Conservation (phyloP, 2,888 invertebrate genomes). For the Chydorus sphaericus region DNA sequence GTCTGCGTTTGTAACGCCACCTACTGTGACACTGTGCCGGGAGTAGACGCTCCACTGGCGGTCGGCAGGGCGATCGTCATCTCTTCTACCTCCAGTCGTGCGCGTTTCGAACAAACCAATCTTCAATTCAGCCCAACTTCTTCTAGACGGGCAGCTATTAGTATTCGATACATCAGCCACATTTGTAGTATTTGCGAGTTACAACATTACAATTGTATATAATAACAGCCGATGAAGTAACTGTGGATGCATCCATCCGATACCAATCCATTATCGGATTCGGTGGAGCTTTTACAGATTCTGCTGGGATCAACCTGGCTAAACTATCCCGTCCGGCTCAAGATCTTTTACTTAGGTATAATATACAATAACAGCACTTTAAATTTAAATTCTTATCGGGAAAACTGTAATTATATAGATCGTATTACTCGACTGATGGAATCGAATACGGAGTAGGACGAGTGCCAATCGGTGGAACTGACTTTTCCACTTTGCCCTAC, state of each 20-base stretch:
- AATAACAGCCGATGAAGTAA: slow-evolving; percentile 14
- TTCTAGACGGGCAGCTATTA: no score
- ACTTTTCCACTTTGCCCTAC: slow-evolving; percentile 69
- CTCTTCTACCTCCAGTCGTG: slow-evolving; percentile 43
- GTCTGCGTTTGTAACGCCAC: slow-evolving; percentile 58
- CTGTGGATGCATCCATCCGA: slow-evolving; percentile 20
- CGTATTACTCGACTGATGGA: slow-evolving; percentile 50
- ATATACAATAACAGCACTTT: neutral
- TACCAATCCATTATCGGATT: slow-evolving; percentile 64
- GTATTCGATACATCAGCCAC: no score
- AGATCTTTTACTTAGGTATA: slow-evolving; percentile 37
- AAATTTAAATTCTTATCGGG: neutral
- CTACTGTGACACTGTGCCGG: slow-evolving; percentile 51
- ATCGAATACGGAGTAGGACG: slow-evolving; percentile 63
- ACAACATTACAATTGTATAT: no score
- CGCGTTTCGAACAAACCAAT: slow-evolving; percentile 7
- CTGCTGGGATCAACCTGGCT: slow-evolving; percentile 51
- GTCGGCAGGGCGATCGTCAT: slow-evolving; percentile 38
- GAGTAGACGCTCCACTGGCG: slow-evolving; percentile 32
- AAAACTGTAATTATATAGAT: slow-evolving; percentile 14
- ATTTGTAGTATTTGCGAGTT: no score
- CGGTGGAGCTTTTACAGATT: slow-evolving; percentile 70
- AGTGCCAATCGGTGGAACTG: slow-evolving; percentile 69
- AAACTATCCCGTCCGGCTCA: slow-evolving; percentile 40
- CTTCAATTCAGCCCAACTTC: slow-evolving; percentile 6